Conservation (phyloP, 2,888 invertebrate genomes). For the Nomada hirtipes region DNA sequence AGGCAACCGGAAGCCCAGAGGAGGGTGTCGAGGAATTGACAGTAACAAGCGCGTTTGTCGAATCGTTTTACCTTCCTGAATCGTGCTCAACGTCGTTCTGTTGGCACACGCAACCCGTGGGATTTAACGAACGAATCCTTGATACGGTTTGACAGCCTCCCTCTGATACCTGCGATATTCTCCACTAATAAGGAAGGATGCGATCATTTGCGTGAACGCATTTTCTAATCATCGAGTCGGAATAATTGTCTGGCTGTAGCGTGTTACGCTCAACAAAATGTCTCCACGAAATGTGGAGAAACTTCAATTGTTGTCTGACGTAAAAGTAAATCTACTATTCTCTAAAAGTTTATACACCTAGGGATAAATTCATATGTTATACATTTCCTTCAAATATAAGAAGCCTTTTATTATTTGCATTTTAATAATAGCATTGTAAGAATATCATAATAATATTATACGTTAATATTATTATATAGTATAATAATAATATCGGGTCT, state of each 20-base stretch:
- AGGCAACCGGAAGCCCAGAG: neutral
- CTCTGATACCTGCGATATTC: constrained; percentile 53
- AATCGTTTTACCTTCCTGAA: constrained; percentile 52
- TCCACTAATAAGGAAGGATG: constrained; percentile 54
- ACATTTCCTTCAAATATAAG: too few species aligned
- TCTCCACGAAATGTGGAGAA: too few species aligned
- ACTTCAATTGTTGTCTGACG: too few species aligned
- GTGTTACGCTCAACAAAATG: neutral
- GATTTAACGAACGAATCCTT: constrained; percentile 39
- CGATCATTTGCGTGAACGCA: constrained; percentile 36
- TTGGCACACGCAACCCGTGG: constrained; percentile 49
- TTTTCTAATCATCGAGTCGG: constrained; percentile 15
- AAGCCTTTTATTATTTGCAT: too few species aligned
- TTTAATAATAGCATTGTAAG: too few species aligned
- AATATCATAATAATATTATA: too few species aligned
- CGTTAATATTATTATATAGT: too few species aligned
- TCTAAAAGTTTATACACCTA: too few species aligned
- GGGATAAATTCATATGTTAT: too few species aligned
- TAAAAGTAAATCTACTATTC: too few species aligned
- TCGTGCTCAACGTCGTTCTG: constrained; percentile 31
- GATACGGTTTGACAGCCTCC: constrained; percentile 42
- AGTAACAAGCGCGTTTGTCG: constrained; percentile 58
- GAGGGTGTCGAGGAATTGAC: constrained; percentile 22
- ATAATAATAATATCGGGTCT: too few species aligned
- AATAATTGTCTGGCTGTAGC: constrained; percentile 11